A percentile compares a stretch with the other conserved stretches of the same genome.
Conservation (phyloP, 2,797 vertebrate species). For the Brachymystax lenok region DNA sequence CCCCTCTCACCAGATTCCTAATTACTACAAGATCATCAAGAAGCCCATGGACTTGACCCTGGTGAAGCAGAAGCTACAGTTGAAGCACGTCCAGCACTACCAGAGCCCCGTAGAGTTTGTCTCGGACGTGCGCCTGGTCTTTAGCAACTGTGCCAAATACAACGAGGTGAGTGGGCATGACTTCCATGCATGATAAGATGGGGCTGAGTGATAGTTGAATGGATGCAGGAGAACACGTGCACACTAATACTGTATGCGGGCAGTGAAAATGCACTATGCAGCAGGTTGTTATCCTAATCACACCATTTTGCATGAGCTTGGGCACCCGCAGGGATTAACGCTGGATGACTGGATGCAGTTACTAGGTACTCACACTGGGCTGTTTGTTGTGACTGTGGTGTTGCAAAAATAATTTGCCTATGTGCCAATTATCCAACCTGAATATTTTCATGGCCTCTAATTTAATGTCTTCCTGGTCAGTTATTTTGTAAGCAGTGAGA, state of each 20-base stretch:
- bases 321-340: slow-evolving; percentile 46
- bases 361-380: slow-evolving; percentile 30
- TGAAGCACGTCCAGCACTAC: slow-evolving; percentile 91
- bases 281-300: background rate
- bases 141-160: slow-evolving; percentile 98
- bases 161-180: slow-evolving; percentile 91
- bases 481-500: background rate
- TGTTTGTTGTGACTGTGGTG: slow-evolving; percentile 34
- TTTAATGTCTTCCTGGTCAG: background rate
- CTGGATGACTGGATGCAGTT: slow-evolving; percentile 19
- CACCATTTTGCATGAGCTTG: slow-evolving; percentile 25
- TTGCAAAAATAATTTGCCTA: slow-evolving; percentile 39
- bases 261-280: background rate
- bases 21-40: slow-evolving; percentile 99
- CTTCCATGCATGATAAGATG: background rate
- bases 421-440: background rate
- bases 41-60: slow-evolving; percentile 97
- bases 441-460: background rate
- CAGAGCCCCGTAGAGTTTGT: slow-evolving; percentile 89
- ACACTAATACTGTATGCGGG: background rate
- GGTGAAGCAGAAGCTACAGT: slow-evolving; percentile 93
- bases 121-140: slow-evolving; percentile 92
- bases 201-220: background rate
- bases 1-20: slow-evolving; percentile 84
- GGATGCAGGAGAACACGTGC: background rate